Conservation (phyloP, 2,113 vertebrate species). For the Naja naja region DNA sequence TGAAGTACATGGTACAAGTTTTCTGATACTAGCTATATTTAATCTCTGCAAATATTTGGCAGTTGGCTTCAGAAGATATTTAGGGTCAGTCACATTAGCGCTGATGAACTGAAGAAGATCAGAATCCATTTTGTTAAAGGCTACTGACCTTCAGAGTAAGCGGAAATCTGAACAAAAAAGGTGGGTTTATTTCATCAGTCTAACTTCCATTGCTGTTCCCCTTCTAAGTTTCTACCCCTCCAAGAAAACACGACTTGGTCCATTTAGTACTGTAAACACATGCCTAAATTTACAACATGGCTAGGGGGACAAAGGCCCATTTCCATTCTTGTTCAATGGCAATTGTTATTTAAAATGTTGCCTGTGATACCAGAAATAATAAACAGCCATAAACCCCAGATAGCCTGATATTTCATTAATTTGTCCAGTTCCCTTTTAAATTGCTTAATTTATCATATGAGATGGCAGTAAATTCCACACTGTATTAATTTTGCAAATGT, state of each 20-base stretch:
- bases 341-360: background rate
- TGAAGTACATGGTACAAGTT: slow-evolving; percentile 63
- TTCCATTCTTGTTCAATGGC: background rate
- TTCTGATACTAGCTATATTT: slow-evolving; percentile 72
- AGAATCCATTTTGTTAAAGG: slow-evolving; percentile 75
- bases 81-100: slow-evolving; percentile 73
- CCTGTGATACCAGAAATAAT: background rate
- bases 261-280: background rate
- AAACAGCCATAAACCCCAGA: background rate
- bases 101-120: slow-evolving; percentile 67
- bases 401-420: background rate
- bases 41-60: slow-evolving; percentile 64
- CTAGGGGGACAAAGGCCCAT: background rate
- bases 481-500: background rate
- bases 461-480: background rate
- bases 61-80: slow-evolving; percentile 72
- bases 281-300: background rate
- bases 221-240: slow-evolving; percentile 63
- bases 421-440: background rate
- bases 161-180: slow-evolving; percentile 61
- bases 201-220: slow-evolving; percentile 64
- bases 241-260: background rate
- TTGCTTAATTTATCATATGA: background rate
- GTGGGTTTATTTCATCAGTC: slow-evolving; percentile 64
- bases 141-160: slow-evolving; percentile 73